phyloP scores from a whole-genome alignment of 2,113 vertebrate species.

The Camelus bactrianus region DNA sequence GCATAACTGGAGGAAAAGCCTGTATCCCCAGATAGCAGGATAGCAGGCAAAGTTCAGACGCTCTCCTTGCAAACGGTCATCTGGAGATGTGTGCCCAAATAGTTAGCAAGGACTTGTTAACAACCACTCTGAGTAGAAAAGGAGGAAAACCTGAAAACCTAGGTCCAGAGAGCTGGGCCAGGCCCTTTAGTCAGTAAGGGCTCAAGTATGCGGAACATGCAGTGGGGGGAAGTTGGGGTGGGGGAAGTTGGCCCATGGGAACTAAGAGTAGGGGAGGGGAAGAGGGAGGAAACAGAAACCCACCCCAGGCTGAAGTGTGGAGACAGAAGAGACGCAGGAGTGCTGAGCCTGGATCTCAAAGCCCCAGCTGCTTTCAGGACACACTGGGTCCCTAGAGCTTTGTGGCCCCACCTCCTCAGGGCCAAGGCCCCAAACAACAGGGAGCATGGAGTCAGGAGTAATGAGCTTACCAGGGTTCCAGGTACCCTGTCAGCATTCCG shows the following conservation, averaged over 20 bases:
- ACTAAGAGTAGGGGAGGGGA: background rate
- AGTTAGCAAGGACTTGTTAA: constrained; percentile 25
- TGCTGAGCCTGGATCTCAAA: background rate
- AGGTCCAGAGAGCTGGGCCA: background rate
- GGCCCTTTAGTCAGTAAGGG: background rate
- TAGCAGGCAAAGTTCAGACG: background rate
- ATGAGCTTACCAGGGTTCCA: background rate
- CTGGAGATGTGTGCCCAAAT: background rate
- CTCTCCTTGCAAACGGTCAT: background rate
- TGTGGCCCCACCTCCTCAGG: background rate
- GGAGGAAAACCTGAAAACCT: background rate
- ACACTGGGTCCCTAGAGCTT: background rate
- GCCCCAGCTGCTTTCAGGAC: background rate
- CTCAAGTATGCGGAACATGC: background rate
- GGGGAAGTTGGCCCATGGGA: background rate
- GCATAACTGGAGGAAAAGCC: constrained; percentile 3
- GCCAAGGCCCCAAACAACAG: background rate
- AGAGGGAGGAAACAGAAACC: background rate
- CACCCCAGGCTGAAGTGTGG: no score
- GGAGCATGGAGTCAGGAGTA: background rate
- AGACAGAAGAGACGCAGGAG: background rate
- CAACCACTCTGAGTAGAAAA: constrained; percentile 21
- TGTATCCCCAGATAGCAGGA: background rate
- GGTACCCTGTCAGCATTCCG: background rate
- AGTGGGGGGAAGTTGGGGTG: background rate